phyloP scores from a whole-genome alignment of 2,888 invertebrate species.

The Macrophya annulata region DNA sequence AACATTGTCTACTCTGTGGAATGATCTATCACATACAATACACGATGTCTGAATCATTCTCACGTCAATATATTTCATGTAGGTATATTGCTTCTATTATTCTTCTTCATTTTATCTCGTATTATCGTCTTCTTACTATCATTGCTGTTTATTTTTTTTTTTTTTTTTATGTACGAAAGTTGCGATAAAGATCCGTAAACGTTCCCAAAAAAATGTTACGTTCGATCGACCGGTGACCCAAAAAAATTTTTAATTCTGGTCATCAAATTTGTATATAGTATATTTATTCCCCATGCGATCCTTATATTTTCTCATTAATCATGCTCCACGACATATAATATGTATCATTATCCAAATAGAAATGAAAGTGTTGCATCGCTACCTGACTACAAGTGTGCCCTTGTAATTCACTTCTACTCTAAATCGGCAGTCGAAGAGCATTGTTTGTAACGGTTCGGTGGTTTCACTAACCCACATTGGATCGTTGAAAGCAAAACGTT shows the following conservation, averaged over 20 bases:
- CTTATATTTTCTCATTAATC: not conserved
- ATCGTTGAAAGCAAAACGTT: constrained; percentile 78
- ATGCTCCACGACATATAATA: not conserved
- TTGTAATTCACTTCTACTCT: constrained; percentile 64
- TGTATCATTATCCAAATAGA: not conserved
- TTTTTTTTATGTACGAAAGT: not conserved
- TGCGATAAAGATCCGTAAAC: not conserved
- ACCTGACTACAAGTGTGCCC: not conserved
- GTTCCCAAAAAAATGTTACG: not conserved
- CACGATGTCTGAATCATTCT: too few relatives aligned
- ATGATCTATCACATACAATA: not conserved
- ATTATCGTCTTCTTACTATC: not conserved
- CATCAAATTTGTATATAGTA: not conserved
- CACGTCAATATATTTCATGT: not conserved
- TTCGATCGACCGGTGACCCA: not conserved
- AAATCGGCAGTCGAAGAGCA: constrained; percentile 69
- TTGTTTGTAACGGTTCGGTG: constrained; percentile 73
- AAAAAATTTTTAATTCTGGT: not conserved
- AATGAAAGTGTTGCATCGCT: constrained; percentile 29
- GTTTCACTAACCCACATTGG: constrained; percentile 79
- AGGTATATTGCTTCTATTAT: not conserved
- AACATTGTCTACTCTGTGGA: not conserved
- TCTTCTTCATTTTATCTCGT: not conserved
- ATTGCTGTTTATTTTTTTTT: too few relatives aligned
- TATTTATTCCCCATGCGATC: not conserved